A percentile compares a stretch with the other conserved stretches of the same genome.
Conservation (phyloP, 2,113 vertebrate genomes). For the Miniopterus natalensis region DNA sequence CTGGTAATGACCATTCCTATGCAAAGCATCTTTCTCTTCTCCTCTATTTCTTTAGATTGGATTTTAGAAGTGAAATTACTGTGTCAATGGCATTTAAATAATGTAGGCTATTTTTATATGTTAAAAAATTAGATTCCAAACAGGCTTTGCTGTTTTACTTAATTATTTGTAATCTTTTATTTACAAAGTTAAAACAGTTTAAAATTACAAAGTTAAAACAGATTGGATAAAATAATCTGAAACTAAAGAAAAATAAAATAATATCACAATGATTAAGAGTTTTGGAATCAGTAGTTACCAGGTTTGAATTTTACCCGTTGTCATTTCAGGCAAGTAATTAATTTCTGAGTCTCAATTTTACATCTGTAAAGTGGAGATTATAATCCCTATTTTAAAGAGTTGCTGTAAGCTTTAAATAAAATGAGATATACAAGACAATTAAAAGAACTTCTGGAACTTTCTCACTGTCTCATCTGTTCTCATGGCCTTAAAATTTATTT, state of each 20-base stretch:
- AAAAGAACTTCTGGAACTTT: conserved; percentile 46
- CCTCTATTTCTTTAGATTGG: conserved; percentile 3
- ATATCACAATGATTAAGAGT: background rate
- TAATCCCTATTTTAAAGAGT: conserved; percentile 30
- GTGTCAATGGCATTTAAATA: background rate
- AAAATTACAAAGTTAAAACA: conserved; percentile 42
- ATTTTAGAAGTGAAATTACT: conserved; percentile 52
- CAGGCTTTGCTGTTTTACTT: conserved; percentile 1
- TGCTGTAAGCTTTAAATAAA: conserved; percentile 50
- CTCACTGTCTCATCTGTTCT: background rate
- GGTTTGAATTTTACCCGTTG: conserved; percentile 42
- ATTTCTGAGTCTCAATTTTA: conserved; percentile 44
- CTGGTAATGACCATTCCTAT: background rate
- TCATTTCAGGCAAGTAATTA: conserved; percentile 26
- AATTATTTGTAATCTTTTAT: conserved; percentile 23
- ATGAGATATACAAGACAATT: background rate
- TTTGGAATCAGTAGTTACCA: background rate
- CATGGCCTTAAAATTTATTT: background rate
- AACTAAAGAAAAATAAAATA: conserved; percentile 20
- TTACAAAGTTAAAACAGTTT: conserved; percentile 52
- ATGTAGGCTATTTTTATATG: background rate
- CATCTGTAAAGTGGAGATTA: conserved; percentile 22
- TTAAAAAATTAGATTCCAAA: conserved; percentile 20
- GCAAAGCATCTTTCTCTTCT: background rate
- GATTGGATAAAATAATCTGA: background rate